Conservation (phyloP, 2,113 vertebrate genomes). For the Forbesichthys papilliferus region DNA sequence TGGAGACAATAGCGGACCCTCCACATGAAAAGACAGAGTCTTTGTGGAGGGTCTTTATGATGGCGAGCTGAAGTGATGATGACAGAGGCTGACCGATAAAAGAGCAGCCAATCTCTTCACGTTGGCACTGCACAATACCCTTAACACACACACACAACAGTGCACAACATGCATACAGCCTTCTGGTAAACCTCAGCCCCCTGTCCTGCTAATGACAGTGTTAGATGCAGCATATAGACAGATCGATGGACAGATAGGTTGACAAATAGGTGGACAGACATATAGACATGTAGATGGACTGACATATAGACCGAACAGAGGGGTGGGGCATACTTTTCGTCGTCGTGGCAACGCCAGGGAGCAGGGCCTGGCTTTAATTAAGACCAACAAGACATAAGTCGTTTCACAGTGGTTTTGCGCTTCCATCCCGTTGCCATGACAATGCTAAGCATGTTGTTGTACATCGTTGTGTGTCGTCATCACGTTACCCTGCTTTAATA, state of each 20-base stretch:
- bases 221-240: neutral
- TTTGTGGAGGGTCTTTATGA: too few species aligned
- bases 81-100: too few species aligned
- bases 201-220: neutral
- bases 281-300: neutral
- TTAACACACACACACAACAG: neutral
- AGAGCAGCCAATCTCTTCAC: too few species aligned
- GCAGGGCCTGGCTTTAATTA: neutral
- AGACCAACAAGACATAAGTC: neutral
- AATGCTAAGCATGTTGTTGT: too few species aligned
- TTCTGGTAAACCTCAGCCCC: too few species aligned
- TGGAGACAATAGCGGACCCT: too few species aligned
- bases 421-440: too few species aligned
- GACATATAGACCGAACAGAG: slow-evolving; percentile 31
- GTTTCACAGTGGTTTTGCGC: neutral
- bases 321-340: neutral
- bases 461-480: too few species aligned
- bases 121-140: too few species aligned
- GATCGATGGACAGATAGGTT: neutral
- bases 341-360: neutral
- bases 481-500: too few species aligned
- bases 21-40: too few species aligned
- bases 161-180: neutral
- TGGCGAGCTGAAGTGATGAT: too few species aligned
- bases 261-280: neutral